phyloP scores from a whole-genome alignment of 2,888 invertebrate species.

The Nymphalis polychloros region DNA sequence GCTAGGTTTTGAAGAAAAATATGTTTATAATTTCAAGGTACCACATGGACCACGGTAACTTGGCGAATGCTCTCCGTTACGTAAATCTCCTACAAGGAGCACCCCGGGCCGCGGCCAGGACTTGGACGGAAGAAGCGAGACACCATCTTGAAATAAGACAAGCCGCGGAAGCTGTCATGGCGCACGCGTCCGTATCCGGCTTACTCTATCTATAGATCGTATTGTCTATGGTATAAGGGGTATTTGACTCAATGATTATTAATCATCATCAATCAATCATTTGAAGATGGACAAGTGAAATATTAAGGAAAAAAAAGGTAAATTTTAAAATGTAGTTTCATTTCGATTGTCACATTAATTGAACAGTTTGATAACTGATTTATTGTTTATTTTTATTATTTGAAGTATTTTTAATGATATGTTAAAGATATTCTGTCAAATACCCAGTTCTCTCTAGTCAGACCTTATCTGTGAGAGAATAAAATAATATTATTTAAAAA shows the following conservation, averaged over 20 bases:
- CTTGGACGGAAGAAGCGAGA: constrained; percentile 93
- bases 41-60: constrained; percentile 93
- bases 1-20: too few species aligned
- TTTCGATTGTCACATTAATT: neutral
- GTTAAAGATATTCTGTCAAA: neutral
- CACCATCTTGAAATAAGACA: constrained; percentile 93
- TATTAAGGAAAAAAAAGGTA: constrained; percentile 2
- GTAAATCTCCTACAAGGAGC: constrained; percentile 95
- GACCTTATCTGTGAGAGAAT: neutral
- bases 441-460: neutral
- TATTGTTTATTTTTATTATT: neutral
- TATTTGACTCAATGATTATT: neutral
- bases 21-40: constrained; percentile 80
- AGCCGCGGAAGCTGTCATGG: constrained; percentile 94
- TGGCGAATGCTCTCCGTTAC: constrained; percentile 92
- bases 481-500: neutral
- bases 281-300: neutral
- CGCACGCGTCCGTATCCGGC: constrained; percentile 93
- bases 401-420: neutral
- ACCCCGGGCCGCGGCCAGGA: constrained; percentile 89
- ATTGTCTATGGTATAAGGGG: constrained; percentile 1
- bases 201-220: constrained; percentile 65
- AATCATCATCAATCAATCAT: too few species aligned
- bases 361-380: too few species aligned
- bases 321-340: neutral